Percentiles rank a stretch among this genome's conserved stretches.
Conservation (phyloP, 1,140 invertebrate genomes). For the Zaprionus lachaisei region DNA sequence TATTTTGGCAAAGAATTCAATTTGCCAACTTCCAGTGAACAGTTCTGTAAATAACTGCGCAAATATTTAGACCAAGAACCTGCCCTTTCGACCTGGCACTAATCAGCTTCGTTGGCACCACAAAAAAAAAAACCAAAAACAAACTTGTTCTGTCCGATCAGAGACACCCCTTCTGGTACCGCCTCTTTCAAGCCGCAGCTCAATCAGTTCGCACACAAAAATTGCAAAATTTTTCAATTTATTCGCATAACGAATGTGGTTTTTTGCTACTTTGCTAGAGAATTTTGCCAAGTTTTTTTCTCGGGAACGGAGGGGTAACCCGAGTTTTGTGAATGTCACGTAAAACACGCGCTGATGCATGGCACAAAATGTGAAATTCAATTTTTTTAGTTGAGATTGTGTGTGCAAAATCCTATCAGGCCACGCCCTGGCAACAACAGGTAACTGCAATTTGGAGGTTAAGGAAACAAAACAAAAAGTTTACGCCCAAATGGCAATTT, state of each 20-base stretch:
- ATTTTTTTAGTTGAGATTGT: conserved; percentile 6
- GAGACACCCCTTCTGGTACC: background rate
- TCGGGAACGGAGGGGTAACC: background rate
- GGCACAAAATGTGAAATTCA: conserved; percentile 24
- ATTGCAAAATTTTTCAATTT: conserved; percentile 59
- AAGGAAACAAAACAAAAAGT: conserved; percentile 20
- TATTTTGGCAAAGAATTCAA: too few species aligned
- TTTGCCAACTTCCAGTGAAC: background rate
- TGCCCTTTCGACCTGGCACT: conserved; percentile 11
- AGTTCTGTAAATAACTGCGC: background rate
- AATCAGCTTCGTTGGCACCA: conserved; percentile 34
- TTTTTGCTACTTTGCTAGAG: conserved; percentile 6
- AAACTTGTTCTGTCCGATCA: background rate
- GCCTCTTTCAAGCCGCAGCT: conserved; percentile 17
- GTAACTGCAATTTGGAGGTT: conserved; percentile 45
- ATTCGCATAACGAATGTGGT: conserved; percentile 18
- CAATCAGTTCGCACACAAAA: conserved; percentile 44
- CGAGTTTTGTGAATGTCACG: conserved; percentile 68
- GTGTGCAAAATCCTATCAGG: conserved; percentile 30
- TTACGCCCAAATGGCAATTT: conserved; percentile 65
- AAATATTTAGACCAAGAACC: conserved; percentile 5
- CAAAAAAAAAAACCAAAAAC: background rate
- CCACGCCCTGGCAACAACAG: conserved; percentile 47
- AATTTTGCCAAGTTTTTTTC: conserved; percentile 37
- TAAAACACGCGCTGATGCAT: conserved; percentile 52